Conservation (phyloP, 2,888 invertebrate genomes). For the Leucophenga maculata region DNA sequence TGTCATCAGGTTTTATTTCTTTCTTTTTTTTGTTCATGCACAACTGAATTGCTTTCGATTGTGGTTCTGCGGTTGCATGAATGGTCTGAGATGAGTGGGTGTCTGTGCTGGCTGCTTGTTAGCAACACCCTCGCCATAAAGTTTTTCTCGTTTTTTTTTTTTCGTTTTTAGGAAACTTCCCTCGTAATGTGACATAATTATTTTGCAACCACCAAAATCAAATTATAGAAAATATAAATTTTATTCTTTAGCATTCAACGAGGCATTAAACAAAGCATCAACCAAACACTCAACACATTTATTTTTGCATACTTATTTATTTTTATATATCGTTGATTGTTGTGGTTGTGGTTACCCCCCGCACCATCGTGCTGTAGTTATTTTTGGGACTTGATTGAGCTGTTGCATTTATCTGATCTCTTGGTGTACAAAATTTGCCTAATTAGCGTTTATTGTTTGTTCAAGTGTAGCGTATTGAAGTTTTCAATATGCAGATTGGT, state of each 20-base stretch:
- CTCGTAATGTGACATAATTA: slow-evolving; percentile 25
- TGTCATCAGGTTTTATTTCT: slow-evolving; percentile 47
- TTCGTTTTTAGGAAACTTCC: background rate
- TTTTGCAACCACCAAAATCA: slow-evolving; percentile 26
- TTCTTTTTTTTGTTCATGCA: slow-evolving; percentile 11
- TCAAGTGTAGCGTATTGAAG: too few relatives aligned
- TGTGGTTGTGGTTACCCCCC: background rate
- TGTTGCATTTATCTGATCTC: background rate
- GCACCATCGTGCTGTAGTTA: background rate
- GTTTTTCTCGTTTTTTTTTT: too few relatives aligned
- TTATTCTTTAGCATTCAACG: slow-evolving; percentile 14
- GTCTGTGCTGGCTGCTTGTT: slow-evolving; percentile 6
- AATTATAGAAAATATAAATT: slow-evolving; percentile 7
- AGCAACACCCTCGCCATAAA: background rate
- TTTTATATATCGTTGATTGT: background rate
- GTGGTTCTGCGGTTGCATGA: slow-evolving; percentile 6
- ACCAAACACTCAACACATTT: too few relatives aligned
- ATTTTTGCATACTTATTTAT: background rate
- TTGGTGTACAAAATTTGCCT: background rate
- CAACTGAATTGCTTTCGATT: slow-evolving; percentile 18
- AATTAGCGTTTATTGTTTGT: background rate
- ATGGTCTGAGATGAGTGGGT: slow-evolving; percentile 7
- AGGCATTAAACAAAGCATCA: background rate
- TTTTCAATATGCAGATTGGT: too few relatives aligned
- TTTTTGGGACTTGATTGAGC: background rate